Evolutionary conservation across 2,113 vertebrate genomes (phyloP).

Genomic region (Rhea pennata): DNA sequence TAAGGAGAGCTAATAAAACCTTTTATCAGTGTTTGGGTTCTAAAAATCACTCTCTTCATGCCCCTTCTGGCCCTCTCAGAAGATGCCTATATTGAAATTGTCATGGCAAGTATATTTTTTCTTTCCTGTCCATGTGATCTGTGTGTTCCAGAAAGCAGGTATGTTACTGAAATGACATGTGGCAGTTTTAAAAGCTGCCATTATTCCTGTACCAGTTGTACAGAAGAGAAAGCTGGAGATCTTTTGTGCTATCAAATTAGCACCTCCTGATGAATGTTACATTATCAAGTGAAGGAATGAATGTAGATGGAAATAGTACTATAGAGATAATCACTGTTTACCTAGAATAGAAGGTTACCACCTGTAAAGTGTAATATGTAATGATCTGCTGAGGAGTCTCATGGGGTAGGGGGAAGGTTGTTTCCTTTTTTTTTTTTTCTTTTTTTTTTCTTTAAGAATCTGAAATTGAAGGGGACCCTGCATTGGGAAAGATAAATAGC

Average conservation of each 20-base stretch:
- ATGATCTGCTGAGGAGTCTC: not conserved
- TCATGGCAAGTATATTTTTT: not conserved
- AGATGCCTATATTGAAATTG: not conserved
- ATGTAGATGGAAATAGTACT: not conserved
- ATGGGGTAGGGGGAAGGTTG: not conserved
- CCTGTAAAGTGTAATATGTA: not conserved
- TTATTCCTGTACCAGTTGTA: not conserved
- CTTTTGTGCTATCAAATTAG: not conserved
- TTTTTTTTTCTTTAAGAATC: not conserved
- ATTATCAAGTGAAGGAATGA: not conserved
- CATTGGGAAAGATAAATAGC: conserved; percentile 19
- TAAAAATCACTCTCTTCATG: not conserved
- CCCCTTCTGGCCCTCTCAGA: not conserved
- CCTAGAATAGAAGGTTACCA: not conserved
- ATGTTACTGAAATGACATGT: not conserved
- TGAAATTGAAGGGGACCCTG: not conserved
- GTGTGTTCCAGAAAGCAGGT: not conserved
- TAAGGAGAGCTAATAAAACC: not conserved
- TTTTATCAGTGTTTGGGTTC: not conserved
- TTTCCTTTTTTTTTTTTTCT: conserved; percentile 10
- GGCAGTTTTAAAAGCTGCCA: not conserved
- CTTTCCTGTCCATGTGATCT: not conserved
- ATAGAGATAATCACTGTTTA: not conserved
- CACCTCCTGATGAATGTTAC: not conserved
- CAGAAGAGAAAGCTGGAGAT: not conserved